Conservation (phyloP, 2,888 invertebrate genomes). For the Idaea straminata region DNA sequence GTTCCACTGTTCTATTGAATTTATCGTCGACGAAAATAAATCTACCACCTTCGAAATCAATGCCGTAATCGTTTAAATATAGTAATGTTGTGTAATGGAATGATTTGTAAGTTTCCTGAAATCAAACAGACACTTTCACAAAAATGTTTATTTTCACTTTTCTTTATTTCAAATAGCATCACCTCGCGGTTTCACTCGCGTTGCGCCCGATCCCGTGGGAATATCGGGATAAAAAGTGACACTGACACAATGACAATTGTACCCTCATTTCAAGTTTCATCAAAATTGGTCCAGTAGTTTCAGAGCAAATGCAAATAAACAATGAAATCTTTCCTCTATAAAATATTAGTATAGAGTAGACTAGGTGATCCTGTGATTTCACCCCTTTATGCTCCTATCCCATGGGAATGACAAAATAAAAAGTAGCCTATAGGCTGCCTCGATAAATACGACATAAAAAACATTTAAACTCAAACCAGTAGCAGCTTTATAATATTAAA, state of each 20-base stretch:
- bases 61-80: constrained; percentile 87
- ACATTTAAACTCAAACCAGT: too few species aligned
- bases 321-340: too few species aligned
- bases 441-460: too few species aligned
- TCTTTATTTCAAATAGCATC: too few species aligned
- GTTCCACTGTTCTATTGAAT: constrained; percentile 85
- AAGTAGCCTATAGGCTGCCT: too few species aligned
- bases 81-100: constrained; percentile 93
- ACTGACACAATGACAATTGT: neutral
- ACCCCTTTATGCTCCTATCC: too few species aligned
- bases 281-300: neutral
- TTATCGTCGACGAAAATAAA: constrained; percentile 88
- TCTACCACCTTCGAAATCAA: constrained; percentile 90
- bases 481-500: too few species aligned
- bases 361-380: too few species aligned
- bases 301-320: neutral
- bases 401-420: too few species aligned
- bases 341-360: too few species aligned
- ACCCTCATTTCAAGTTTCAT: neutral
- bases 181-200: too few species aligned
- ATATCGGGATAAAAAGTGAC: neutral
- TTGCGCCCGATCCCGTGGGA: neutral
- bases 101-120: constrained; percentile 90
- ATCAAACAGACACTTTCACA: constrained; percentile 32
- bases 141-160: too few species aligned